Conservation (phyloP, 2,888 invertebrate species). For the Hylaea fasciaria region DNA sequence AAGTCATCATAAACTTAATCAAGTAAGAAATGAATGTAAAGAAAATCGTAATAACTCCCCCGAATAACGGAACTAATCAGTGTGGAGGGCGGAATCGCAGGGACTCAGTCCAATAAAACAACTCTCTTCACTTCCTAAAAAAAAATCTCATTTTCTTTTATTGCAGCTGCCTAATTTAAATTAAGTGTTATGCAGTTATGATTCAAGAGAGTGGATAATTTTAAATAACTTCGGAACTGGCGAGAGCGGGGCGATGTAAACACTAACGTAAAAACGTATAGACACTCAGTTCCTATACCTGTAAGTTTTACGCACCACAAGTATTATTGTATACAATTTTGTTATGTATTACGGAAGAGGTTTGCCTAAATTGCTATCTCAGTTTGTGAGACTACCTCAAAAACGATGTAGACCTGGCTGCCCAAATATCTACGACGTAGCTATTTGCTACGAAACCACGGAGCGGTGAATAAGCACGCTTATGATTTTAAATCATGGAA, state of each 20-base stretch:
- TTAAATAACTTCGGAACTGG: conserved; percentile 63
- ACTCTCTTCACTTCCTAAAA: conserved; percentile 78
- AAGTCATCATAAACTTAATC: conserved; percentile 55
- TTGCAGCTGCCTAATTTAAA: conserved; percentile 82
- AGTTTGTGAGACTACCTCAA: no score
- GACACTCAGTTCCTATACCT: no score
- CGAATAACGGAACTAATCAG: conserved; percentile 81
- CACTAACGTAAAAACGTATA: conserved; percentile 2
- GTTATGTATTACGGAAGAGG: no score
- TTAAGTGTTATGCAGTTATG: conserved; percentile 84
- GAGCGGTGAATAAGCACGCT: no score
- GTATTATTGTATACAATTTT: no score
- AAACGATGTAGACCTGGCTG: no score
- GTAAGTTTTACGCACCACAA: no score
- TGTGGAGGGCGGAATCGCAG: conserved; percentile 57
- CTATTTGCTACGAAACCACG: no score
- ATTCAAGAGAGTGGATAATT: conserved; percentile 82
- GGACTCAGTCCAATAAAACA: conserved; percentile 77
- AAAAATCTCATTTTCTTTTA: conserved; percentile 82
- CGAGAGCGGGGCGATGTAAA: conserved; percentile 16
- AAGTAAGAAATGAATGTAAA: conserved; percentile 64
- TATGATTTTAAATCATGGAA: no score
- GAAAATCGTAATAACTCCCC: conserved; percentile 79
- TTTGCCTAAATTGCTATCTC: no score
- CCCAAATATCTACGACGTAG: no score